Evolutionary conservation across 2,113 vertebrate genomes (phyloP).

Genomic region (Serilophus lunatus): DNA sequence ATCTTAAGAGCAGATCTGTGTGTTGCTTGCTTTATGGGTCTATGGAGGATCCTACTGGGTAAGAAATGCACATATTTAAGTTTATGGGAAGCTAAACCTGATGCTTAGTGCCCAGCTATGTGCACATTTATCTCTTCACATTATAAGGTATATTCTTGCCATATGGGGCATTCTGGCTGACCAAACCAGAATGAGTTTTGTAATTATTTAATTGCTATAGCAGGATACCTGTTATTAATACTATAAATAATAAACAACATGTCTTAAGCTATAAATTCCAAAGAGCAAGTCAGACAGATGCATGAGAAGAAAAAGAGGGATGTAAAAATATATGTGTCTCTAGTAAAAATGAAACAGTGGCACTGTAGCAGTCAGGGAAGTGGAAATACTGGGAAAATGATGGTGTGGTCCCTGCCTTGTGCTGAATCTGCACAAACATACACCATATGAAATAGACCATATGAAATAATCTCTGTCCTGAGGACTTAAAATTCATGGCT

Average conservation of each 20-base stretch:
- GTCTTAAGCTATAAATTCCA: neutral
- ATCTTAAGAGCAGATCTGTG: conserved; percentile 6
- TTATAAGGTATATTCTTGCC: neutral
- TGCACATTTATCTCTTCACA: neutral
- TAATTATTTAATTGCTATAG: conserved; percentile 26
- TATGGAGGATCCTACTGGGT: conserved; percentile 1
- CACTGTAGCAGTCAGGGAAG: neutral
- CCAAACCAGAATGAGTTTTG: neutral
- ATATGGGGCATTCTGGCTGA: neutral
- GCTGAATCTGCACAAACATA: neutral
- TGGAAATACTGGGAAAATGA: conserved; percentile 12
- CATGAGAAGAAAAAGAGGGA: neutral
- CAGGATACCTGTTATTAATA: conserved; percentile 17
- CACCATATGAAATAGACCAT: neutral
- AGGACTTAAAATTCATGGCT: conserved; percentile 12
- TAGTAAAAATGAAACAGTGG: neutral
- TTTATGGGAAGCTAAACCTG: conserved; percentile 24
- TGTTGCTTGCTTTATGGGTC: conserved; percentile 35
- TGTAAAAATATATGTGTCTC: neutral
- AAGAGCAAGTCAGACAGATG: neutral
- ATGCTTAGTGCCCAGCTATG: neutral
- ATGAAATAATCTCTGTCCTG: neutral
- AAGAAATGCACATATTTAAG: conserved; percentile 50
- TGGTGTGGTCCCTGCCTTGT: neutral
- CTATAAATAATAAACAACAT: conserved; percentile 20